Evolutionary conservation across 2,113 vertebrate species (phyloP).

Genomic region (Larimichthys crocea): DNA sequence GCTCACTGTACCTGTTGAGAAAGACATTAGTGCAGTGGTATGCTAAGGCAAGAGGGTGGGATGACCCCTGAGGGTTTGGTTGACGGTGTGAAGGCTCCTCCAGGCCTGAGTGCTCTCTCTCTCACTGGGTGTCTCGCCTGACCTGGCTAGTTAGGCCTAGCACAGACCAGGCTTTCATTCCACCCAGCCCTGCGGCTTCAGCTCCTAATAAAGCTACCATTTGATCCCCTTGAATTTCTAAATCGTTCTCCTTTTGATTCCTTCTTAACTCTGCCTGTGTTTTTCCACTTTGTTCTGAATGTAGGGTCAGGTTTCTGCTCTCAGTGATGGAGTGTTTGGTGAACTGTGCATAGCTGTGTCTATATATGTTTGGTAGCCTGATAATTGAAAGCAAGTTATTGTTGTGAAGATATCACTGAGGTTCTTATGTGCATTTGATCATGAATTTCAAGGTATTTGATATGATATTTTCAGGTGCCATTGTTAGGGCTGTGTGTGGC

Average conservation of each 20-base stretch:
- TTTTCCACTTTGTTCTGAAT: constrained; percentile 89
- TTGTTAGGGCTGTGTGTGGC: not conserved
- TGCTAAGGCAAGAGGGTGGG: constrained; percentile 64
- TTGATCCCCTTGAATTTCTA: constrained; percentile 95
- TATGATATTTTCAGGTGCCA: not conserved
- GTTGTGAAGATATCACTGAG: not conserved
- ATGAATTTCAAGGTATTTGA: not conserved
- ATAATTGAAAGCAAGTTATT: constrained; percentile 14
- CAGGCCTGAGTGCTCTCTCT: constrained; percentile 77
- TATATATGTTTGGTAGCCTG: constrained; percentile 20
- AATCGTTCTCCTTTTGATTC: constrained; percentile 92
- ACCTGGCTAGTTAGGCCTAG: constrained; percentile 87
- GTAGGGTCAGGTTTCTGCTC: constrained; percentile 90
- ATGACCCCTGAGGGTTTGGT: constrained; percentile 75
- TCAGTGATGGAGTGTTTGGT: constrained; percentile 72
- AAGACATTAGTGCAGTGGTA: constrained; percentile 72
- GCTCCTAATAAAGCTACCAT: constrained; percentile 96
- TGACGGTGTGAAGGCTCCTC: constrained; percentile 82
- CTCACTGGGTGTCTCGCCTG: constrained; percentile 80
- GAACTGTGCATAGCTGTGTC: constrained; percentile 43
- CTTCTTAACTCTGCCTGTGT: constrained; percentile 87
- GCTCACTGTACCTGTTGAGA: constrained; percentile 78
- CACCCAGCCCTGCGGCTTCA: constrained; percentile 88
- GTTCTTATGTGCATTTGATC: not conserved
- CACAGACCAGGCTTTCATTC: constrained; percentile 96